Percentiles rank a stretch among this genome's conserved stretches.
Evolutionary conservation across 37 sponge, comb jelly and placozoan genomes (phyloP).

Genomic region (Aplysina aerophoba): DNA sequence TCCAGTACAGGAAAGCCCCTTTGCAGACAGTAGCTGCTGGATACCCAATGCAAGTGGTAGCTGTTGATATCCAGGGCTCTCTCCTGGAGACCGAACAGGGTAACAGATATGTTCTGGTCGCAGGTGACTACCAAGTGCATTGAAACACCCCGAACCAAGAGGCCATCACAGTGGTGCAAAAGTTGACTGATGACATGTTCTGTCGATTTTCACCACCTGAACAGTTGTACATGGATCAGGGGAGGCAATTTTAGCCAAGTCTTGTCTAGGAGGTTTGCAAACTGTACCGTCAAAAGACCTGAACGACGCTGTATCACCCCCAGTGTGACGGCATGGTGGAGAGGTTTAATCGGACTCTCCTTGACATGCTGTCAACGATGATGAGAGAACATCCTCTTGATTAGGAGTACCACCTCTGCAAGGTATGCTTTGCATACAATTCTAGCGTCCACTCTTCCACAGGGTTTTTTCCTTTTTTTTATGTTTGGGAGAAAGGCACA

Average conservation of each 20-base stretch:
- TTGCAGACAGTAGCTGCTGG: neutral
- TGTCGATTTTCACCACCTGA: too few relatives aligned
- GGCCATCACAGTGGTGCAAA: neutral
- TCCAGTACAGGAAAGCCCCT: neutral
- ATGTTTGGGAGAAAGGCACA: too few relatives aligned
- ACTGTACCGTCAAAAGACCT: too few relatives aligned
- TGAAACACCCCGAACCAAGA: neutral
- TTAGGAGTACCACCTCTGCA: neutral
- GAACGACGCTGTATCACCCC: too few relatives aligned
- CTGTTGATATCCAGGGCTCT: constrained; percentile 8
- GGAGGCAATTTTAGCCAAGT: too few relatives aligned
- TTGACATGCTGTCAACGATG: constrained; percentile 4
- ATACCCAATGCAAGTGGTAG: constrained; percentile 6
- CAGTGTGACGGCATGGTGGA: too few relatives aligned
- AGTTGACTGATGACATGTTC: too few relatives aligned
- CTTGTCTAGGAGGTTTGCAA: too few relatives aligned
- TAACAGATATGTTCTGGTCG: too few relatives aligned
- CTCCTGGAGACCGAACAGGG: neutral
- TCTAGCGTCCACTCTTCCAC: neutral
- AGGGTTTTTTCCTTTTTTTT: neutral
- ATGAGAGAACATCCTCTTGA: neutral
- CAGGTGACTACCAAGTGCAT: too few relatives aligned
- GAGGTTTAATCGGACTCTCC: neutral
- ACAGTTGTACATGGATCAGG: too few relatives aligned
- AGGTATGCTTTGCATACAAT: neutral